Evolutionary conservation across 2,797 vertebrate species (phyloP).

Genomic region (Gadopsis marmoratus): DNA sequence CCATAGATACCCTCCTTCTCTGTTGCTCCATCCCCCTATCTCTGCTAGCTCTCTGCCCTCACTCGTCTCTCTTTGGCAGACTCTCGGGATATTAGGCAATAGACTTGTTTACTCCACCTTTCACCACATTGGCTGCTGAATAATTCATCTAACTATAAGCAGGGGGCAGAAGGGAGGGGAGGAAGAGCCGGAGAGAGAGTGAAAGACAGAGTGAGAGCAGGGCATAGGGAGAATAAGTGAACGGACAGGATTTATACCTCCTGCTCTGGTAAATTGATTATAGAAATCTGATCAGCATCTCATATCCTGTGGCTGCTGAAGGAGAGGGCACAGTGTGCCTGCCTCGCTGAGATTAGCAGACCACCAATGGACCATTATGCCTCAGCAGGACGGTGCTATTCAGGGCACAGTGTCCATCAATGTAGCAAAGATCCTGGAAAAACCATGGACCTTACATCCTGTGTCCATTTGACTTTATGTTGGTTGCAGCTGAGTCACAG

Average conservation of each 20-base stretch:
- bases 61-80: conserved; percentile 81
- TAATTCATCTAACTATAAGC: conserved; percentile 89
- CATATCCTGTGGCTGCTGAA: conserved; percentile 79
- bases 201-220: conserved; percentile 41
- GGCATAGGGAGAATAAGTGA: conserved; percentile 76
- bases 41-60: conserved; percentile 73
- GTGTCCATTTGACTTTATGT: conserved; percentile 31
- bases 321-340: conserved; percentile 69
- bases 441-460: conserved; percentile 56
- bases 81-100: conserved; percentile 89
- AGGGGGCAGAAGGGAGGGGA: conserved; percentile 71
- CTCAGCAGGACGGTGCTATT: conserved; percentile 68
- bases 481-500: conserved; percentile 20
- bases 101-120: conserved; percentile 91
- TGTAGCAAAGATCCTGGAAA: conserved; percentile 59
- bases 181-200: conserved; percentile 50
- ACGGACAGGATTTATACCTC: conserved; percentile 86
- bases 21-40: conserved; percentile 68
- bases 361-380: conserved; percentile 69
- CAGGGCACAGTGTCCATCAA: conserved; percentile 61
- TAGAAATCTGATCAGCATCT: conserved; percentile 86
- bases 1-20: conserved; percentile 75
- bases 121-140: conserved; percentile 89
- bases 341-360: conserved; percentile 73
- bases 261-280: conserved; percentile 87